These are phyloP conservation scores for Furcula furcula DNA, from an alignment of 2,888 invertebrate species.

Conservation along the genomic window DNA sequence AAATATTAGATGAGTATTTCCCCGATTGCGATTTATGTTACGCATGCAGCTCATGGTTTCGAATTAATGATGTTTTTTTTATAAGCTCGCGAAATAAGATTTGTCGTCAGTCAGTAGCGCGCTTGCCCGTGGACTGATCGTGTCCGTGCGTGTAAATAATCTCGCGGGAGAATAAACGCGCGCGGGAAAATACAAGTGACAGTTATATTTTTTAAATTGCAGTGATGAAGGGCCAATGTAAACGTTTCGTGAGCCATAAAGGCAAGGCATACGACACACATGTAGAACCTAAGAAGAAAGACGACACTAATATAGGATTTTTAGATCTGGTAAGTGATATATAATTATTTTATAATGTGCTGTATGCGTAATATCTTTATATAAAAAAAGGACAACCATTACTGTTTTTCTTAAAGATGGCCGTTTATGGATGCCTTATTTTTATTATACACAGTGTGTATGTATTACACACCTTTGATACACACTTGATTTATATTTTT, in stretches of 20 bases:
- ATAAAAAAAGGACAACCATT: no score
- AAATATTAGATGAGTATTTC: neutral
- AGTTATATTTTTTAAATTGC: slow-evolving; percentile 5
- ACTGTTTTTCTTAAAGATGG: no score
- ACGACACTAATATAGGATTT: slow-evolving; percentile 31
- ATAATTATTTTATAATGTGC: neutral
- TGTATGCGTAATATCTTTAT: neutral
- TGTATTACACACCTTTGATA: no score
- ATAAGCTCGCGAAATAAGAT: no score
- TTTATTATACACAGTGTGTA: no score
- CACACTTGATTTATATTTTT: no score
- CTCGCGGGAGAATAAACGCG: slow-evolving; percentile 9
- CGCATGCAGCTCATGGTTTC: neutral
- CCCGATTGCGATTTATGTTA: neutral
- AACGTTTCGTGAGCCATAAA: slow-evolving; percentile 40
- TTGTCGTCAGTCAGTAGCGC: neutral
- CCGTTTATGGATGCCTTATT: no score
- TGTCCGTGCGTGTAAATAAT: slow-evolving; percentile 10
- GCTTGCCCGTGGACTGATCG: neutral
- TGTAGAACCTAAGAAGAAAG: slow-evolving; percentile 12
- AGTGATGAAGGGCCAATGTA: slow-evolving; percentile 41
- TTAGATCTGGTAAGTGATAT: slow-evolving; percentile 34
- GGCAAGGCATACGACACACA: slow-evolving; percentile 36
- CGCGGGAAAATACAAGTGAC: slow-evolving; percentile 20
- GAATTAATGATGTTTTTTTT: no score